Evolutionary conservation across 1,140 invertebrate species (phyloP).

Genomic region (Streblospio benedicti): DNA sequence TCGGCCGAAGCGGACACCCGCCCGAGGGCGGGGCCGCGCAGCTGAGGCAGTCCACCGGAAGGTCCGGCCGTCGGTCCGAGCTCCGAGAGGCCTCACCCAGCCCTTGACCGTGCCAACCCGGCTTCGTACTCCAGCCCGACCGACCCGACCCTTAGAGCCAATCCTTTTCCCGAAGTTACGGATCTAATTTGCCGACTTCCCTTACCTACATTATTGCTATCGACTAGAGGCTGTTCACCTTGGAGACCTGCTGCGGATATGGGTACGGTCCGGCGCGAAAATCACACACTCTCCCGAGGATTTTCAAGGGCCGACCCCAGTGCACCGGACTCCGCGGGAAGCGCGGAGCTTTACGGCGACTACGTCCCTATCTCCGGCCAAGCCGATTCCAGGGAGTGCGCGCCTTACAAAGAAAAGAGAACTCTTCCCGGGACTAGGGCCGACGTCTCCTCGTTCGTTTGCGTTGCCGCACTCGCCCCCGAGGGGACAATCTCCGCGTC

Average conservation of each 20-base stretch:
- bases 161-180: slow-evolving; percentile 72
- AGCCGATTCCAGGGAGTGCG: slow-evolving; percentile 56
- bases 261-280: slow-evolving; percentile 58
- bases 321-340: slow-evolving; percentile 45
- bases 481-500: slow-evolving; percentile 32
- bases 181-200: slow-evolving; percentile 62
- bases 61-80: slow-evolving; percentile 30
- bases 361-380: slow-evolving; percentile 44
- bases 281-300: slow-evolving; percentile 62
- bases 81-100: slow-evolving; percentile 29
- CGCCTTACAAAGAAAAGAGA: slow-evolving; percentile 65
- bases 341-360: slow-evolving; percentile 42
- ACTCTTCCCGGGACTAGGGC: slow-evolving; percentile 65
- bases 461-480: slow-evolving; percentile 52
- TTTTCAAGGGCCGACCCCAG: slow-evolving; percentile 66
- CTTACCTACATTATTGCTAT: slow-evolving; percentile 83
- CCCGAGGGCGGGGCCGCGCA: slow-evolving; percentile 26
- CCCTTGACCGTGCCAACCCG: slow-evolving; percentile 31
- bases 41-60: slow-evolving; percentile 34
- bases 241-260: slow-evolving; percentile 80
- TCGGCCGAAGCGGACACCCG: slow-evolving; percentile 42
- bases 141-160: slow-evolving; percentile 64
- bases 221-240: slow-evolving; percentile 80
- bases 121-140: slow-evolving; percentile 52
- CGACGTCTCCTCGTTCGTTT: slow-evolving; percentile 62